Evolutionary conservation across 2,113 vertebrate genomes (phyloP).

Genomic region (Antechinus stuartii): DNA sequence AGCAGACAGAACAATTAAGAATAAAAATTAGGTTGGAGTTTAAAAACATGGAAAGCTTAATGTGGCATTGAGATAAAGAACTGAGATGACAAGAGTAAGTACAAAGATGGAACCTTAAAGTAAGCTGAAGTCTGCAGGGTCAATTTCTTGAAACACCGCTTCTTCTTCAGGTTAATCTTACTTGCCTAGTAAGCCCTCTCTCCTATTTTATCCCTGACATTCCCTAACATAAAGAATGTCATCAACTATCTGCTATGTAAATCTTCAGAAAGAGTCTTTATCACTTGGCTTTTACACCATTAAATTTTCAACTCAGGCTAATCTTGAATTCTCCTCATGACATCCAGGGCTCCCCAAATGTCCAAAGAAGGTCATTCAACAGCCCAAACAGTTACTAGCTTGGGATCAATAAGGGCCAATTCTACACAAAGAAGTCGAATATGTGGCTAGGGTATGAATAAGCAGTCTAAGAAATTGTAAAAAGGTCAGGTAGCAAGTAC

Average conservation of each 20-base stretch:
- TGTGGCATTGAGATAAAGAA: not conserved
- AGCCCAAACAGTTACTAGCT: constrained; percentile 55
- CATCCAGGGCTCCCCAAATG: constrained; percentile 26
- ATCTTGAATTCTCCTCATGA: constrained; percentile 64
- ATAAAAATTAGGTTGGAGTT: constrained; percentile 14
- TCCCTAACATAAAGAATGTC: not conserved
- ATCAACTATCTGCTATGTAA: not conserved
- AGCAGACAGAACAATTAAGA: not conserved
- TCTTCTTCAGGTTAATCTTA: not conserved
- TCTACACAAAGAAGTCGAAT: constrained; percentile 62
- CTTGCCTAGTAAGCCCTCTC: not conserved
- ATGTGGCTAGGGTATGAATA: constrained; percentile 65
- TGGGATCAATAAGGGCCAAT: constrained; percentile 67
- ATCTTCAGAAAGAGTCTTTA: not conserved
- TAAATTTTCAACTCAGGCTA: constrained; percentile 36
- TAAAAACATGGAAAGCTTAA: not conserved
- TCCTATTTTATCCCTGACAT: not conserved
- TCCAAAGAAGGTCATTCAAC: constrained; percentile 64
- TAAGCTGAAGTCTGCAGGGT: not conserved
- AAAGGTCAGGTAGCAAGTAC: constrained; percentile 78
- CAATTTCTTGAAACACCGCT: not conserved
- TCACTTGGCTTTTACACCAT: constrained; percentile 13
- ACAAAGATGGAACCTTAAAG: not conserved
- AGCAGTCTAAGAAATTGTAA: constrained; percentile 65
- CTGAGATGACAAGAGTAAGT: not conserved